phyloP scores from a whole-genome alignment of 2,797 vertebrate genomes.

The Xiphophorus birchmanni region DNA sequence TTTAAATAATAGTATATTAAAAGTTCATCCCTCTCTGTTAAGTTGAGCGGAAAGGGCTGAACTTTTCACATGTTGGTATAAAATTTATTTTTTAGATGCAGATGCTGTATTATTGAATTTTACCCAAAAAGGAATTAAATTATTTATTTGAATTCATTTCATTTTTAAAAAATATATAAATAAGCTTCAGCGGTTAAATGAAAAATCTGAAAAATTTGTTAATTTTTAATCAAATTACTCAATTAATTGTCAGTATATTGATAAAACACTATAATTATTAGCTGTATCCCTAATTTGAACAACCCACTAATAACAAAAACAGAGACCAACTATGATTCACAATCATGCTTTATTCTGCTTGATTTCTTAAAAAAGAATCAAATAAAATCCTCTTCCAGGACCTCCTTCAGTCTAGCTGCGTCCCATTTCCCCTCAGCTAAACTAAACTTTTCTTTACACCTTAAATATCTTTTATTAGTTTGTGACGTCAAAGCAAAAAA shows the following conservation, averaged over 20 bases:
- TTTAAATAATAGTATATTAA: too few relatives aligned
- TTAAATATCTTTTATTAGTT: constrained; percentile 86
- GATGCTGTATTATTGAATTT: too few relatives aligned
- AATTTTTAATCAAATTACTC: background rate
- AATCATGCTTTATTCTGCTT: constrained; percentile 87
- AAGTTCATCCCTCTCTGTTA: too few relatives aligned
- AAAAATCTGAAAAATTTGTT: background rate
- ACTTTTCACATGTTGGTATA: too few relatives aligned
- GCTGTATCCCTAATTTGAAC: background rate
- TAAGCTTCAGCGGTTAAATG: too few relatives aligned
- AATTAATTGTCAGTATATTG: background rate
- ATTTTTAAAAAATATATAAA: too few relatives aligned
- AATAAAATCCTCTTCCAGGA: constrained; percentile 78
- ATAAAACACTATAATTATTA: background rate
- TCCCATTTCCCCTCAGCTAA: constrained; percentile 71
- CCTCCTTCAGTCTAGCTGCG: constrained; percentile 65
- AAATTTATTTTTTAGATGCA: too few relatives aligned
- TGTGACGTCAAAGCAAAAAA: constrained; percentile 83
- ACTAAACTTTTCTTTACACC: constrained; percentile 81
- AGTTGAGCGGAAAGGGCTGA: too few relatives aligned
- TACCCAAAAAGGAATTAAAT: too few relatives aligned
- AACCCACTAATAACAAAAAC: constrained; percentile 28
- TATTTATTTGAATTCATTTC: too few relatives aligned
- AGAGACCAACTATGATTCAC: constrained; percentile 72
- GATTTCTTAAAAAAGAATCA: constrained; percentile 82